Evolutionary conservation across 64 coral and sea anemone species (phyloP), one percentile per base, ranked within the genome.

Genomic region (Montipora foliosa): DNA sequence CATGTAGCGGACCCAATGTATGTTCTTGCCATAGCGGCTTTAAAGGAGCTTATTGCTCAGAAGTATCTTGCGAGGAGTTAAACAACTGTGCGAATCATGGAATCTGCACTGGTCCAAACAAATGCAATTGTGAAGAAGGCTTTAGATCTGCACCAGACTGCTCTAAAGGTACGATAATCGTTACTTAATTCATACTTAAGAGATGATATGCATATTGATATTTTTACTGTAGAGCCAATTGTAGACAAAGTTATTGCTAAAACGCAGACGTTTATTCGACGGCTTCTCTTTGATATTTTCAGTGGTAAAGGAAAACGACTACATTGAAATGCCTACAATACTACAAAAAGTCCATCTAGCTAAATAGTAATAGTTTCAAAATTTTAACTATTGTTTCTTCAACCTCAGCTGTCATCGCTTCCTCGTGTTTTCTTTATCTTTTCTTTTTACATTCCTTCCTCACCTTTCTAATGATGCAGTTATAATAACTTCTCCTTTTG

Each of bases 11-110:
- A 4, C 75, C 87, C 44, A 95, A 78, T 61, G 15, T 88, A 19
- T 95, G 94, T 67, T 52, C 83, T 58, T 95, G 94, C 19, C 51
- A 92, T 15, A 67, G 70, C 64, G 75, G 94, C 5, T 92, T 58
- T 73, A 92, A 95, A 75, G 94, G 94, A 10, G 24, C 51, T n/a
- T 80, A 95, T 50, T 95, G 94, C 87, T 87, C 67, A 37, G 89
- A 88, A 77, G 94, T 84, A 13, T 83, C 94, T 15, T 95, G 94
- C 48, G 83, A 79, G 8, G 58, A 78, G n/a, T 85, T 95, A 16
- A 82, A 82, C 37, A 88, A 95, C 73, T 95, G 94, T 74, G 87
- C 94, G 10, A 67, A 53, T 76, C 89, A 17, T 6, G 94, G 94
- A 37, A 88, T 66, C 68, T 95, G 94, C 62, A 80, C 94, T 46